A percentile compares a stretch with the other conserved stretches of the same genome.
Evolutionary conservation across 2,113 vertebrate genomes (phyloP).

Genomic region (Corydoras sp.): DNA sequence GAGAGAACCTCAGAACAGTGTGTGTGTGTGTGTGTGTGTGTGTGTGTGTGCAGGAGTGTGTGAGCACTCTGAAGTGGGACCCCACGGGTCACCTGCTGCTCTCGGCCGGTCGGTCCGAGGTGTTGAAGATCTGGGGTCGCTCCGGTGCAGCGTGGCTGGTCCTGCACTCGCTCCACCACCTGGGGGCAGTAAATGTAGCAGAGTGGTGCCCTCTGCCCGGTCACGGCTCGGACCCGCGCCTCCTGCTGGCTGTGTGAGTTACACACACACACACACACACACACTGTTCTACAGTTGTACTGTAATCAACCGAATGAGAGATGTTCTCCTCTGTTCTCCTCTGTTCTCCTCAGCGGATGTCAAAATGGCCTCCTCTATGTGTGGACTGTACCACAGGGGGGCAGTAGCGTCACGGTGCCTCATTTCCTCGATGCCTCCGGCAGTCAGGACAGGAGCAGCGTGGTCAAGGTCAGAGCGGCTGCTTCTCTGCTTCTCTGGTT

Average conservation of each 20-base stretch:
- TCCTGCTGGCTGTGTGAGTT: slow-evolving; percentile 73
- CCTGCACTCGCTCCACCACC: slow-evolving; percentile 66
- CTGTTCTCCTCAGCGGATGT: slow-evolving; percentile 64
- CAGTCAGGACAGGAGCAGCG: slow-evolving; percentile 52
- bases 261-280: not conserved
- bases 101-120: slow-evolving; percentile 64
- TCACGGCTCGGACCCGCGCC: slow-evolving; percentile 57
- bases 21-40: too few species aligned
- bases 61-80: slow-evolving; percentile 67
- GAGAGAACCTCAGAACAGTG: too few species aligned
- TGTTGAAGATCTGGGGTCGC: slow-evolving; percentile 64
- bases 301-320: too few species aligned
- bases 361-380: slow-evolving; percentile 73
- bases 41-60: slow-evolving; percentile 54
- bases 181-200: slow-evolving; percentile 55
- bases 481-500: not conserved
- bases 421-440: slow-evolving; percentile 52
- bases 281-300: too few species aligned
- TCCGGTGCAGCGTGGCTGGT: slow-evolving; percentile 58
- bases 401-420: slow-evolving; percentile 56
- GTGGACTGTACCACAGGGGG: slow-evolving; percentile 72
- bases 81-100: slow-evolving; percentile 71
- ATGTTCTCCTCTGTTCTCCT: too few species aligned
- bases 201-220: slow-evolving; percentile 70
- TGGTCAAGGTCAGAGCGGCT: slow-evolving; percentile 54